Evolutionary conservation across 1,140 invertebrate genomes (phyloP), one percentile per base, ranked within the genome.

Genomic region (Drosophila navojoa): DNA sequence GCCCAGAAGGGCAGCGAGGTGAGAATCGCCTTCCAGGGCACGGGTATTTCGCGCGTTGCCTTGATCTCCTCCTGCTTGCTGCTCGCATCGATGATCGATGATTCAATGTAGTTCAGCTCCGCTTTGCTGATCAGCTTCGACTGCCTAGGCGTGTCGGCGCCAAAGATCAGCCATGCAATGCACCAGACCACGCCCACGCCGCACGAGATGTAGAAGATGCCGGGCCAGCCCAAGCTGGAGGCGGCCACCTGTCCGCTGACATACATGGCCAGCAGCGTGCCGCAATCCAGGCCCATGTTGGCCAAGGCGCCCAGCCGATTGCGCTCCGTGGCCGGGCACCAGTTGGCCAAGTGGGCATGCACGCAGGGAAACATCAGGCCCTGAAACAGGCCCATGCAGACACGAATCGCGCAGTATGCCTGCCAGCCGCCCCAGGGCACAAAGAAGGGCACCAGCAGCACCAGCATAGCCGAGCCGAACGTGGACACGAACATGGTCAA

Each of bases 1-100:
- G 97, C 95, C 96, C 96, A 97, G 64, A 98, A 95, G 0, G 97
- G 96, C 5, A 95, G 58, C 1, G 96, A 97, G 0, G 94, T 96
- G 0, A 96, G 92, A 29, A 99, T 96, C 3, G 93, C 91, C 44
- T 92, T 93, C 97, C 97, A 98, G 2, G 97, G 97, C n/a, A 91
- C 71, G 0, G 89, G 81, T 9, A 92, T 91, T 1, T 55, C 63
- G 1, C 52, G 42, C 0, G 47, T 25, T 3, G 22, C 57, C 35
- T 72, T 67, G 0, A 40, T n/a, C 0, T 81, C 61, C 7, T 74
- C 45, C 47, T 69, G 58, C 19, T 73, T 77, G 38, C 54, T 67
- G n/a, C 53, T 73, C 4, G 53, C 27, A 60, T 49, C 90, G n/a
- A 79, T 91, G n/a, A 79, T 75, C 3, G 90, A 90, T 0, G 61